Conservation (phyloP, 2,113 vertebrate genomes). For the Pseudolaguvia tuberculata region DNA sequence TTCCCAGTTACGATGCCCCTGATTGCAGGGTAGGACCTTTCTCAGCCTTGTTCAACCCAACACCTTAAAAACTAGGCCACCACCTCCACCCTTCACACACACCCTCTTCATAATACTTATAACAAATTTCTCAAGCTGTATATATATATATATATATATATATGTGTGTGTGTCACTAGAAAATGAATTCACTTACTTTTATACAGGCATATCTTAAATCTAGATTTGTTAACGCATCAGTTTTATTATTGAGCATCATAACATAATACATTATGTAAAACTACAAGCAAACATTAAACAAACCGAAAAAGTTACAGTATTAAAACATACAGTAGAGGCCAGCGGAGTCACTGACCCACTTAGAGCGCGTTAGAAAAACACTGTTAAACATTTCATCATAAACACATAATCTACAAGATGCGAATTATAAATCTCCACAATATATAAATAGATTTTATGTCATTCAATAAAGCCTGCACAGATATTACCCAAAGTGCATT, state of each 20-base stretch:
- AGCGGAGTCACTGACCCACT: constrained; percentile 39
- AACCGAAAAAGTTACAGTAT: constrained; percentile 38
- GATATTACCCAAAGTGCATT: constrained; percentile 38
- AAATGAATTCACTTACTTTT: no score
- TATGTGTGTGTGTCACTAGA: no score
- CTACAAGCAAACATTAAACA: constrained; percentile 44
- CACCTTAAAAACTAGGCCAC: no score
- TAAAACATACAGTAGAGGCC: constrained; percentile 31
- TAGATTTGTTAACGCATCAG: constrained; percentile 56
- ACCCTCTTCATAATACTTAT: no score
- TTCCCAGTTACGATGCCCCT: no score
- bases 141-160: no score
- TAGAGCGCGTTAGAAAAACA: constrained; percentile 45
- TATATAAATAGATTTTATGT: constrained; percentile 43
- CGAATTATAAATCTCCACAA: constrained; percentile 43
- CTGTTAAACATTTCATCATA: constrained; percentile 47
- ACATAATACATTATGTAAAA: constrained; percentile 47
- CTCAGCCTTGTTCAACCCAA: no score
- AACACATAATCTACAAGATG: constrained; percentile 45
- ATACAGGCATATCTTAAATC: background rate
- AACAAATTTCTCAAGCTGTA: no score
- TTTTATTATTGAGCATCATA: constrained; percentile 47
- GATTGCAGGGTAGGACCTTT: no score
- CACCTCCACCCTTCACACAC: no score
- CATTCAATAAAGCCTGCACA: constrained; percentile 39